Evolutionary conservation across 2,888 invertebrate species (phyloP), one percentile per base, ranked within the genome.

Genomic region (Nomada ruficornis): DNA sequence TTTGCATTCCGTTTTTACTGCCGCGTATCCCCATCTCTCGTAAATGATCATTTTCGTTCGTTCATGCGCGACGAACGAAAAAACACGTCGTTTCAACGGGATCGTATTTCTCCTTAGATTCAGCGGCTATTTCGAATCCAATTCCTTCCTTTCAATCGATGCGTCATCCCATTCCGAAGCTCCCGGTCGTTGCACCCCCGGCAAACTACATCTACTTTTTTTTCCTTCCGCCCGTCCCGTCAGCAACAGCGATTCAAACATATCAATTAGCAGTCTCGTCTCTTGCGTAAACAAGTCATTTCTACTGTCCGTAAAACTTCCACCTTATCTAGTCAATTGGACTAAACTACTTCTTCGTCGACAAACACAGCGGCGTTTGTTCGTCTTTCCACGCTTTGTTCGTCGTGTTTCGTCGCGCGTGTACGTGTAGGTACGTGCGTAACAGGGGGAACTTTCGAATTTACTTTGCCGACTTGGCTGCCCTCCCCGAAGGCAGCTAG

Each of bases 261-360:
- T 74, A 77, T 78, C 84, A 74, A 44, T 70, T 69, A 54, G 67
- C 36, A 82, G 76, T 76, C 82, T 81, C 78, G 76, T 84, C 81
- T 70, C 70, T 84, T 79, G 80, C 82, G 90, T 89, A 90, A 91
- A 91, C 89, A 89, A 91, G 88, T 86, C 85, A 84, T 88, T 81
- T 62, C 82, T 82, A 42, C 70, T 73, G 77, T 84, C 82, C 83
- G 76, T 85, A 73, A 88, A 73, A 88, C 76, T 84, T 87, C 83
- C 74, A 82, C 74, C 87, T 91, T 89, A 90, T 90, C 91, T 90
- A 85, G 88, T 90, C 90, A 89, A 91, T 91, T 89, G 87, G 84
- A 89, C 86, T 36, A 86, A 88, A 89, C 88, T 88, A 84, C 87
- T 88, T 85, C 82, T 83, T 79, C 75, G 64, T 75, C 70, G 82